Evolutionary conservation across 2,888 invertebrate genomes (phyloP).

Genomic region (Endotricha flammealis): DNA sequence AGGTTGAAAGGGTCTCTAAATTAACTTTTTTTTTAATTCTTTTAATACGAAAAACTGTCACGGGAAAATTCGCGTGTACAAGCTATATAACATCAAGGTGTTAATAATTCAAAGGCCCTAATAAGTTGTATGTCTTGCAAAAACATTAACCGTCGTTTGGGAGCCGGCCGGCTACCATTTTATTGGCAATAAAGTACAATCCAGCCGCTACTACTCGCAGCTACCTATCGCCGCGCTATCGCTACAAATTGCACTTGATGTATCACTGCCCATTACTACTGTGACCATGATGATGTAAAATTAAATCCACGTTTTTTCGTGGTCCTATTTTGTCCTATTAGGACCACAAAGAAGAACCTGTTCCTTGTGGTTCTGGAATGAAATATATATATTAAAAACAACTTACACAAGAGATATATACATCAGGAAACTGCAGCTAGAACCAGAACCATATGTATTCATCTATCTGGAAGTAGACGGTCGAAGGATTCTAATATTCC

Average conservation of each 20-base stretch:
- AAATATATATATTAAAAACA: too few species aligned
- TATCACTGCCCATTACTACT: slow-evolving; percentile 49
- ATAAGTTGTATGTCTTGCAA: not conserved
- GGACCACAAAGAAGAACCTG: too few species aligned
- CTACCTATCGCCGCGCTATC: slow-evolving; percentile 60
- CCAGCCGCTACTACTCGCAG: slow-evolving; percentile 40
- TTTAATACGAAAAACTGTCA: too few species aligned
- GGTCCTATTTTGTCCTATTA: not conserved
- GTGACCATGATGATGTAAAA: slow-evolving; percentile 19
- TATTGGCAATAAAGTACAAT: slow-evolving; percentile 65
- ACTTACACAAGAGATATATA: slow-evolving; percentile 81
- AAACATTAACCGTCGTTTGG: not conserved
- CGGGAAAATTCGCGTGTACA: too few species aligned
- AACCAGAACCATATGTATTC: slow-evolving; percentile 83
- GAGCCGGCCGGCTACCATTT: slow-evolving; percentile 23
- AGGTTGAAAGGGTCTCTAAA: too few species aligned
- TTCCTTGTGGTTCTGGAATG: too few species aligned
- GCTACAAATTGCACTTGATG: slow-evolving; percentile 73
- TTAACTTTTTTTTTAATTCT: too few species aligned
- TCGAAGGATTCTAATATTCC: slow-evolving; percentile 81
- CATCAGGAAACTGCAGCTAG: slow-evolving; percentile 79
- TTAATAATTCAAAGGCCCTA: not conserved
- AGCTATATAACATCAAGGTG: too few species aligned
- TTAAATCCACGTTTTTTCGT: not conserved
- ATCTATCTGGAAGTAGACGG: slow-evolving; percentile 80